These are phyloP conservation scores for Julus scandinavius DNA, from an alignment of 2,888 invertebrate species.

Conservation along the genomic window DNA sequence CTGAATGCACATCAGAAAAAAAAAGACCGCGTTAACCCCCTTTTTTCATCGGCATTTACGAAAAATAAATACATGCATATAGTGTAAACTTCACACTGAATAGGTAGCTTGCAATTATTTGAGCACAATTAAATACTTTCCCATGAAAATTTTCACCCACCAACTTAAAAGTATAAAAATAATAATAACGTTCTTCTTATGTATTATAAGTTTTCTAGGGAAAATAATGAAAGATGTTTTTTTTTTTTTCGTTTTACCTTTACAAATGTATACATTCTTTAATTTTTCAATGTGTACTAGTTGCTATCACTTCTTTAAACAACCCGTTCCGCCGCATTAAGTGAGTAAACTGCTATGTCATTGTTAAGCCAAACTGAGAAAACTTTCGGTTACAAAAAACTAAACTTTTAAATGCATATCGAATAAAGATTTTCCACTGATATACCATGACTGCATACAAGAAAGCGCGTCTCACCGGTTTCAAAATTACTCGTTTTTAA, in stretches of 20 bases:
- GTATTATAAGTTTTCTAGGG: slow-evolving; percentile 40
- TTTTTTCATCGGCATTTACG: neutral
- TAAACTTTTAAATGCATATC: slow-evolving; percentile 51
- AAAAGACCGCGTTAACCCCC: slow-evolving; percentile 37
- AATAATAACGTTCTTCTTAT: slow-evolving; percentile 45
- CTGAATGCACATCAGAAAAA: neutral
- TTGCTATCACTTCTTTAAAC: slow-evolving; percentile 51
- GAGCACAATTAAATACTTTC: slow-evolving; percentile 46
- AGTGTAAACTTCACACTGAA: slow-evolving; percentile 45
- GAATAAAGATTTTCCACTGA: slow-evolving; percentile 52
- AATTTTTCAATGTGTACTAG: slow-evolving; percentile 45
- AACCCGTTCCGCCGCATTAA: slow-evolving; percentile 37
- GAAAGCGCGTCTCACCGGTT: slow-evolving; percentile 28
- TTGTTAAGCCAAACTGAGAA: slow-evolving; percentile 48
- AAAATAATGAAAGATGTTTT: slow-evolving; percentile 45
- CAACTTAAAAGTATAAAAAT: slow-evolving; percentile 16
- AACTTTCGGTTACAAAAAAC: slow-evolving; percentile 10
- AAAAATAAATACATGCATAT: slow-evolving; percentile 41
- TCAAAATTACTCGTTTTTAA: neutral
- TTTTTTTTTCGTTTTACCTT: neutral
- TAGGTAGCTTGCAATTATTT: slow-evolving; percentile 39
- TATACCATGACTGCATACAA: slow-evolving; percentile 50
- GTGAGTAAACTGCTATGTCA: slow-evolving; percentile 49
- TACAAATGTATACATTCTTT: slow-evolving; percentile 16
- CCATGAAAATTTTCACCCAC: slow-evolving; percentile 45